A percentile compares a stretch with the other conserved stretches of the same genome.
phyloP scores from a whole-genome alignment of 2,888 invertebrate genomes.

The Drosophila mettleri region DNA sequence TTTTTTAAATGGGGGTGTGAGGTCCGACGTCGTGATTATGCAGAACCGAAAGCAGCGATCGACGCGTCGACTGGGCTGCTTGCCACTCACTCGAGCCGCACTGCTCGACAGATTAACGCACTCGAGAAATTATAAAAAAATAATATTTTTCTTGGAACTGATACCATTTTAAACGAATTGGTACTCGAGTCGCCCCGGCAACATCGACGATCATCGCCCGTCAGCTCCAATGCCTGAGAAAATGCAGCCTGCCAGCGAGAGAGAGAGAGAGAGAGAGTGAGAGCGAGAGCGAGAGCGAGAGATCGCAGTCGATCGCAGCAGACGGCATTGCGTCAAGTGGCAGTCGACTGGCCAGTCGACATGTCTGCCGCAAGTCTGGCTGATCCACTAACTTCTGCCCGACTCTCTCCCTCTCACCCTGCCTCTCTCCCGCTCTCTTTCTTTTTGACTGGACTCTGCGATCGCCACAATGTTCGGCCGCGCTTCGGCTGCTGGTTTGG shows the following conservation, averaged over 20 bases:
- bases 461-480: conserved; percentile 5
- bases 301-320: conserved; percentile 51
- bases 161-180: conserved; percentile 84
- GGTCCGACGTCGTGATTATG: conserved; percentile 69
- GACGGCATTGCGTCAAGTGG: conserved; percentile 81
- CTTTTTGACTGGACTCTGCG: conserved; percentile 13
- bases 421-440: not conserved
- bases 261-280: conserved; percentile 1
- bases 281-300: not conserved
- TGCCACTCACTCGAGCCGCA: conserved; percentile 59
- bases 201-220: conserved; percentile 51
- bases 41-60: conserved; percentile 50
- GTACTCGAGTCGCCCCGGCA: conserved; percentile 69
- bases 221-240: conserved; percentile 49
- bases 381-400: not conserved
- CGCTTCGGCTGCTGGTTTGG: conserved; percentile 26
- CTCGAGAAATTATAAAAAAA: conserved; percentile 83
- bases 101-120: conserved; percentile 82
- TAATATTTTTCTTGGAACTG: conserved; percentile 83
- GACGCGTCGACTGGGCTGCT: conserved; percentile 24
- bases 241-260: conserved; percentile 39
- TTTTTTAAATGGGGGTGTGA: conserved; percentile 8
- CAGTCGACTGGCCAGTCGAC: conserved; percentile 72
- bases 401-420: not conserved
- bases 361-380: conserved; percentile 74